Evolutionary conservation across 2,113 vertebrate genomes (phyloP).

Genomic region (Clupea harengus): DNA sequence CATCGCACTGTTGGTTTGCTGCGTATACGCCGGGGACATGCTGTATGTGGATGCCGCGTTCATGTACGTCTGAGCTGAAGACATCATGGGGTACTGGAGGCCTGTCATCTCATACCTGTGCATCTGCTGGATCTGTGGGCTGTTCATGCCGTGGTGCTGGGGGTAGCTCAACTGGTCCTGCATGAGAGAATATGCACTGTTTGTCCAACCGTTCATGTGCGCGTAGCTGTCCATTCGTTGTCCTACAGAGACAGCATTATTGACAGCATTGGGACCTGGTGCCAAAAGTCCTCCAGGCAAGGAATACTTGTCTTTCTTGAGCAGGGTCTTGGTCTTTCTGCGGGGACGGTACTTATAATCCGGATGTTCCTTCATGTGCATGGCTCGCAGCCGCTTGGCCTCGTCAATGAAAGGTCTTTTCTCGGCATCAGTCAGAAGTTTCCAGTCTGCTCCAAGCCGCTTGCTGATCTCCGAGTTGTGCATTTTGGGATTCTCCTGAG

Average conservation of each 20-base stretch:
- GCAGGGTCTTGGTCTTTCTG: conserved; percentile 97
- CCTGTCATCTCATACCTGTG: conserved; percentile 96
- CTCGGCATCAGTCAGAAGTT: conserved; percentile 92
- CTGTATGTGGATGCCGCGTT: conserved; percentile 87
- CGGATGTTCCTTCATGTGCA: conserved; percentile 99
- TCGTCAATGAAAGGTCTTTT: conserved; percentile 98
- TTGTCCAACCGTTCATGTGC: conserved; percentile 97
- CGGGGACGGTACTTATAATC: conserved; percentile 99
- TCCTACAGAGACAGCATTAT: conserved; percentile 85
- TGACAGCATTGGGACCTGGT: conserved; percentile 77
- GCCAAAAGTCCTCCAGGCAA: conserved; percentile 87
- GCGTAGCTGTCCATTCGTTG: conserved; percentile 94
- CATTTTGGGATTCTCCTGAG: conserved; percentile 98
- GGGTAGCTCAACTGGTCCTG: conserved; percentile 93
- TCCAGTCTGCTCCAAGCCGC: conserved; percentile 95
- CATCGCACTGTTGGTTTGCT: conserved; percentile 85
- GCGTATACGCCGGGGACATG: conserved; percentile 86
- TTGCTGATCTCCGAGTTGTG: conserved; percentile 99
- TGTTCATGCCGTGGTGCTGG: conserved; percentile 91
- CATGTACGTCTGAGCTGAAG: conserved; percentile 92
- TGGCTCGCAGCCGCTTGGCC: conserved; percentile 91
- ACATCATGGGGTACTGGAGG: conserved; percentile 99
- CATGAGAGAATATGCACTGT: conserved; percentile 95
- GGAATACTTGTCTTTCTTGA: conserved; percentile 99
- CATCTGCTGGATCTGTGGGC: conserved; percentile 93